Percentiles rank a stretch among this genome's conserved stretches.
These are phyloP conservation scores for Thomomys bottae DNA, from an alignment of 2,113 vertebrate species.

Conservation along the genomic window DNA sequence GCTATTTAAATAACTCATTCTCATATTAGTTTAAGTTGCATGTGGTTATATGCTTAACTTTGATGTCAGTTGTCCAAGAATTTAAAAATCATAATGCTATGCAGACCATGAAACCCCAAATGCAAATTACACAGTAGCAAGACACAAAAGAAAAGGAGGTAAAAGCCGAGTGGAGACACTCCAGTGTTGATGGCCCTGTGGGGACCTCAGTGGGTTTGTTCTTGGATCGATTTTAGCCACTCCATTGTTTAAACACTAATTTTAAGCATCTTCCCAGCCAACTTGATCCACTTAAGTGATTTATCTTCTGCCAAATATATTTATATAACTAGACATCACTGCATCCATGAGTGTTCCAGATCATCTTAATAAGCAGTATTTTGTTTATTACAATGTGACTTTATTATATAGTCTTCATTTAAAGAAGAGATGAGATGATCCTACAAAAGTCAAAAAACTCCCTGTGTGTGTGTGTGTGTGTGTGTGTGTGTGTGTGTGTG, in stretches of 20 bases:
- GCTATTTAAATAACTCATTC: constrained; percentile 42
- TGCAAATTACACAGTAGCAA: constrained; percentile 80
- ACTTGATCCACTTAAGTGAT: constrained; percentile 70
- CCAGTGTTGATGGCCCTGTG: constrained; percentile 20
- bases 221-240: constrained; percentile 72
- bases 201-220: constrained; percentile 77
- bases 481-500: no score
- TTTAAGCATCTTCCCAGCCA: constrained; percentile 79
- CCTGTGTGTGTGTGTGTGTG: not conserved
- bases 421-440: no score
- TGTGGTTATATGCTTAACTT: constrained; percentile 30
- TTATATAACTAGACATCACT: constrained; percentile 62
- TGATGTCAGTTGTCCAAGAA: constrained; percentile 39
- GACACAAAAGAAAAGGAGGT: constrained; percentile 63
- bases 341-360: constrained; percentile 10
- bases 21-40: constrained; percentile 30
- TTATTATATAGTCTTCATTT: not conserved
- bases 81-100: constrained; percentile 42
- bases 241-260: constrained; percentile 80
- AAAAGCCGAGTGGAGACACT: constrained; percentile 74
- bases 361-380: constrained; percentile 61
- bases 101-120: constrained; percentile 78
- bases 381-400: constrained; percentile 18
- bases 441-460: no score
- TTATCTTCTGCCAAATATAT: constrained; percentile 81